Base-by-base conservation (phyloP, 1,140 invertebrate genomes). In the Doryteuthis pealeii region DNA sequence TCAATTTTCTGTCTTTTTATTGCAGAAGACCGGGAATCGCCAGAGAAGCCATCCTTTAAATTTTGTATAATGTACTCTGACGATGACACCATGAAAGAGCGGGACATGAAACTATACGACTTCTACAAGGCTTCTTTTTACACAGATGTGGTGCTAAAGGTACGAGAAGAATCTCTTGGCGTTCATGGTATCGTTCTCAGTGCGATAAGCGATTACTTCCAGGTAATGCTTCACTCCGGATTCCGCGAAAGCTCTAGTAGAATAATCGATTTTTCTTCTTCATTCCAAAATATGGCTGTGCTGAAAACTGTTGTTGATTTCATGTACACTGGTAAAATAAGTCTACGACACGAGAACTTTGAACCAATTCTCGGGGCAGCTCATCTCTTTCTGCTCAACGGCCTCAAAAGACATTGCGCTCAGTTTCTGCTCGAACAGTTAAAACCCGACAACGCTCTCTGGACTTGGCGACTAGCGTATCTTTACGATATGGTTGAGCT, bases 381-480 rank as follows among this genome's bases (percentile, higher is more conserved):
- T 30, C 30, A 68, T 15, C 28, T 68, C 6, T 68, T 30, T 33
- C 26, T 68, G 66, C 28, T 68, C 18, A 5, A 68, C 28, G 8
- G 32, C 31, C 22, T 68, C 8, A 68, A 68, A 32, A 6, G 10
- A 26, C 66, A 68, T 26, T 68, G 66, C 10, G 66, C 66, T 18
- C 66, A 68, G 28, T 68, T 68, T 68, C 28, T 68, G 5, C 32
- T 68, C 30, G 66, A 68, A 8, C 66, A 68, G 31, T 26, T 68
- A 22, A 22, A 68, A 22, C 66, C 66, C 15, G n/a, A 68, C 8
- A 68, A 68, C 22, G 18, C 30, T 30, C 66, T 68, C 5, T 12
- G 10, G 30, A 31, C 66, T 22, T 68, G 66, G 66, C 26, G 30
- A 30, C 66, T 68, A 0, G n/a, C 66, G 3, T 22, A 68, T 33